phyloP scores from a whole-genome alignment of 2,888 invertebrate species.

The Philopedon plagiatum region DNA sequence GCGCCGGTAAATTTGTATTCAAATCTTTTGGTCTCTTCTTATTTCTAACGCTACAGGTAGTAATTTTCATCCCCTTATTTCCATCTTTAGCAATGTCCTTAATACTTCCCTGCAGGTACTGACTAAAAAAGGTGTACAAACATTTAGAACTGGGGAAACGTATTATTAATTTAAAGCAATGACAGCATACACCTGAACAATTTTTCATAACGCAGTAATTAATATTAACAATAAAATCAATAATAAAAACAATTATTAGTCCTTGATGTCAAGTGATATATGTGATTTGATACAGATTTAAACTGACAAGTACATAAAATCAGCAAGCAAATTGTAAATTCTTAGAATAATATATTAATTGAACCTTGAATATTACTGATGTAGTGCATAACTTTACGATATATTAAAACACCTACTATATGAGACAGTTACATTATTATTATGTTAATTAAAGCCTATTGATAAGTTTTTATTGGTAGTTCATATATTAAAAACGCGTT shows the following conservation, averaged over 20 bases:
- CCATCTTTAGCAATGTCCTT: too few relatives aligned
- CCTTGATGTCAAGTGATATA: slow-evolving; percentile 33
- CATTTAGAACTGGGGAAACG: neutral
- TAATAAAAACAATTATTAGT: slow-evolving; percentile 28
- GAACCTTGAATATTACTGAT: slow-evolving; percentile 29
- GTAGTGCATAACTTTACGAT: neutral
- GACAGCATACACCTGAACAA: neutral
- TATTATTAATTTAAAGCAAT: slow-evolving; percentile 1
- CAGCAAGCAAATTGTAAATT: slow-evolving; percentile 22
- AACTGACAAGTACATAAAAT: slow-evolving; percentile 36
- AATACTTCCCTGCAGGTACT: too few relatives aligned
- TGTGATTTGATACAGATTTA: slow-evolving; percentile 26
- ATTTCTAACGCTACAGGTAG: too few relatives aligned
- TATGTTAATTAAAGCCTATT: neutral
- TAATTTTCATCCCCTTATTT: too few relatives aligned
- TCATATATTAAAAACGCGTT: neutral
- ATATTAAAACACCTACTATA: slow-evolving; percentile 1
- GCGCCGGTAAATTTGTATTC: too few relatives aligned
- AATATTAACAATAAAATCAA: slow-evolving; percentile 24
- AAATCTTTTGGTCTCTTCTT: too few relatives aligned
- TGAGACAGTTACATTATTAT: neutral
- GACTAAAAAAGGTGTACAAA: neutral
- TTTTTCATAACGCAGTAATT: slow-evolving; percentile 20
- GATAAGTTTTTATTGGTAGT: neutral
- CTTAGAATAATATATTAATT: slow-evolving; percentile 26